Percentiles rank a stretch among this genome's conserved stretches.
Evolutionary conservation across 2,113 vertebrate genomes (phyloP).

Genomic region (Paratilapia polleni): DNA sequence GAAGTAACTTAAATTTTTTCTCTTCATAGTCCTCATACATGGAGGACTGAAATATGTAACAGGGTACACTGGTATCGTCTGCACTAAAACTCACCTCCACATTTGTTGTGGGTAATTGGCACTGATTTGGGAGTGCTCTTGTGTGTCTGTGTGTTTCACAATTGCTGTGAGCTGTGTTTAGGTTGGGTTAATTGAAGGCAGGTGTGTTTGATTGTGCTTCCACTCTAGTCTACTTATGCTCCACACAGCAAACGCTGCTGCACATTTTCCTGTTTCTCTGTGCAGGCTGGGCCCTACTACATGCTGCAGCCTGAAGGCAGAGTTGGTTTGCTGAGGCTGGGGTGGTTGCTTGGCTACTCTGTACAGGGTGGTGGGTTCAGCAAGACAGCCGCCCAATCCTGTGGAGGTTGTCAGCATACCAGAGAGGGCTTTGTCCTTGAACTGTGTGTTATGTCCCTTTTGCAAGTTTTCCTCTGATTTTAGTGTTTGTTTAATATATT

Average conservation of each 20-base stretch:
- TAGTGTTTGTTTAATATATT: not conserved
- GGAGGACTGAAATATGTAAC: not conserved
- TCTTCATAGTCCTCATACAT: not conserved
- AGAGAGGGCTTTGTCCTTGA: not conserved
- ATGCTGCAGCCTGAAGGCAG: too few relatives aligned
- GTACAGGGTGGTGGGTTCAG: not conserved
- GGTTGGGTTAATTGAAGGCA: not conserved
- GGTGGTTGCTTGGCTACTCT: not conserved
- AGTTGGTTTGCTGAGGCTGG: not conserved
- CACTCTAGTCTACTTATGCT: not conserved
- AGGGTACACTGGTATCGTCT: not conserved
- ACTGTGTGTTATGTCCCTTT: not conserved
- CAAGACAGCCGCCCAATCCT: not conserved
- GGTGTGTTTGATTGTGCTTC: not conserved
- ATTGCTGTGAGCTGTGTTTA: not conserved
- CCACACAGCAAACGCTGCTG: not conserved
- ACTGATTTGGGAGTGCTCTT: not conserved
- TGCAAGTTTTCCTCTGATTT: not conserved
- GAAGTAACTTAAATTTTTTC: not conserved
- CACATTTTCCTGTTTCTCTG: fast-evolving
- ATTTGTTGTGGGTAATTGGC: not conserved
- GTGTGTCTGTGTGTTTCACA: not conserved
- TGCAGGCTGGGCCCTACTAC: too few relatives aligned
- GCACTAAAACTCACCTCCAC: not conserved
- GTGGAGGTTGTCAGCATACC: too few relatives aligned